These are phyloP conservation scores for Pristionchus arcanus DNA, from an alignment of 2,888 invertebrate species.

Conservation along the genomic window DNA sequence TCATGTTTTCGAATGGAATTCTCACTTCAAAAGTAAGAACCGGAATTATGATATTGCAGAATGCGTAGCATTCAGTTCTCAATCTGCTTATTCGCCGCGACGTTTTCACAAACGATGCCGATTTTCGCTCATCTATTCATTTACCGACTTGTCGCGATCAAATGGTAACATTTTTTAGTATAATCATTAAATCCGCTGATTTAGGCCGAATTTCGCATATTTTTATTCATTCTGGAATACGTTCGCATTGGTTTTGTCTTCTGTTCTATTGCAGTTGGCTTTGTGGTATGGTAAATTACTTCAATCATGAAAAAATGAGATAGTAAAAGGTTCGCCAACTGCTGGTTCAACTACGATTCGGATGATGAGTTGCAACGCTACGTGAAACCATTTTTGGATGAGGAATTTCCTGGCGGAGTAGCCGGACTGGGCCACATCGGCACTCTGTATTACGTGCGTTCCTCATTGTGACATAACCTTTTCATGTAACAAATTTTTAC, in stretches of 20 bases:
- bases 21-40: background rate
- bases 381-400: slow-evolving; percentile 12
- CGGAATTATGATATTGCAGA: no score
- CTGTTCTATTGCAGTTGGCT: background rate
- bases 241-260: background rate
- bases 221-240: background rate
- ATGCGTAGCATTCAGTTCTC: background rate
- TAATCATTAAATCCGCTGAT: background rate
- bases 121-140: slow-evolving; percentile 35
- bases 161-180: background rate
- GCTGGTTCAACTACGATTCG: slow-evolving; percentile 30
- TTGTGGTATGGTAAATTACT: background rate
- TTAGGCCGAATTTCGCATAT: background rate
- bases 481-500: background rate
- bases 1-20: slow-evolving; percentile 34
- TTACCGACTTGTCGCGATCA: background rate
- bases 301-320: no score
- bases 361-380: background rate
- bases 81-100: background rate
- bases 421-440: slow-evolving; percentile 15
- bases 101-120: slow-evolving; percentile 32
- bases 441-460: slow-evolving; percentile 5
- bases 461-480: no score
- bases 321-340: background rate
- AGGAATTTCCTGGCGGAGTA: background rate